Conservation (phyloP, 1,140 invertebrate species). For the Drosophila triauraria region DNA sequence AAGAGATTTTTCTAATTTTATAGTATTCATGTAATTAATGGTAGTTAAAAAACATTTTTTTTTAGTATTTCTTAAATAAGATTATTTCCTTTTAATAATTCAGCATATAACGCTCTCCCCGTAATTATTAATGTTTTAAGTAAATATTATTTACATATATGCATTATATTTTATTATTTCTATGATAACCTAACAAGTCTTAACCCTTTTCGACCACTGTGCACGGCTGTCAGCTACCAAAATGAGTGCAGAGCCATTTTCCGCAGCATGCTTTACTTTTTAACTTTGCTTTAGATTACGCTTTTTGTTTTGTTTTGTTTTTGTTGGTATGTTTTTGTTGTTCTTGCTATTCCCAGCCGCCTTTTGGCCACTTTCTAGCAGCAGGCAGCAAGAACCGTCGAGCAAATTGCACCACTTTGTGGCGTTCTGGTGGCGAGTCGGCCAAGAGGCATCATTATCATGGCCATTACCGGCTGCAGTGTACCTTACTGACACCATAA, state of each 20-base stretch:
- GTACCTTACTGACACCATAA: conserved; percentile 82
- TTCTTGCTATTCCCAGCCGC: conserved; percentile 45
- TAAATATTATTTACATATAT: no score
- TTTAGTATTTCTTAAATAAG: no score
- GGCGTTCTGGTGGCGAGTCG: conserved; percentile 62
- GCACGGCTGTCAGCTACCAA: conserved; percentile 70
- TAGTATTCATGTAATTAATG: no score
- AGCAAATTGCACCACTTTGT: conserved; percentile 76
- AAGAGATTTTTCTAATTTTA: not conserved
- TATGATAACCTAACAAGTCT: not conserved
- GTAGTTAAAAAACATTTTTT: no score
- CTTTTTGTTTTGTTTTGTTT: conserved; percentile 33
- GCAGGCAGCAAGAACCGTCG: conserved; percentile 46
- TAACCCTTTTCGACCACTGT: not conserved
- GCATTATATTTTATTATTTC: no score
- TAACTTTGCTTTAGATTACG: conserved; percentile 45
- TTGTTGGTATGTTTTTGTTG: conserved; percentile 5
- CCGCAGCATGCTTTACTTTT: conserved; percentile 72
- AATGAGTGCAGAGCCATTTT: conserved; percentile 80
- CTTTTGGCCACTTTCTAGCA: conserved; percentile 79
- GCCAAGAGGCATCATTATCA: conserved; percentile 70
- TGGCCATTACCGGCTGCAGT: conserved; percentile 76
- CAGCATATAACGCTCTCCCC: no score
- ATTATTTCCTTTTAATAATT: no score
- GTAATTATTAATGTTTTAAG: no score